Evolutionary conservation across 1,140 invertebrate species (phyloP).

Genomic region (Drosophila rhopaloa): DNA sequence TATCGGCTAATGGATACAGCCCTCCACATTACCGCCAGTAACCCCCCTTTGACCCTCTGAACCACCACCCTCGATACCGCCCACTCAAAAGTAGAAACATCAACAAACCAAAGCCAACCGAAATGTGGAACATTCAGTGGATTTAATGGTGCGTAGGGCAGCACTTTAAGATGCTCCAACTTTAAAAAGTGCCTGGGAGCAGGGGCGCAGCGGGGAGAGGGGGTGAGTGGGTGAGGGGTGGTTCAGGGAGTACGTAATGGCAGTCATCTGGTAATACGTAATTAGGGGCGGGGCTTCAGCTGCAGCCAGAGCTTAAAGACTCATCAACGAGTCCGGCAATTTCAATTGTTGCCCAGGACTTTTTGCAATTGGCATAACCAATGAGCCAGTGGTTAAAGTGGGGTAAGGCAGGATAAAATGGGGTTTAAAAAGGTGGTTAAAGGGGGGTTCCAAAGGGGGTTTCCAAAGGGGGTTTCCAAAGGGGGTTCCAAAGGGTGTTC

Average conservation of each 20-base stretch:
- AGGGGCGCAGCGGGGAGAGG: too few species aligned
- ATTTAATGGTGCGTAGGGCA: conserved; percentile 67
- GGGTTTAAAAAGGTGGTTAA: neutral
- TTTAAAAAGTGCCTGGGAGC: conserved; percentile 24
- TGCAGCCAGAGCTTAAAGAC: conserved; percentile 38
- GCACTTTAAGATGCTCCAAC: conserved; percentile 52
- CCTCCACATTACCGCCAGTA: neutral
- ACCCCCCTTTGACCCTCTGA: neutral
- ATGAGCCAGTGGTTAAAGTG: conserved; percentile 20
- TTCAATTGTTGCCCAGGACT: conserved; percentile 46
- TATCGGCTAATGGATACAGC: conserved; percentile 53
- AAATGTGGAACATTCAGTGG: conserved; percentile 60
- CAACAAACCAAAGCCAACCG: conserved; percentile 19
- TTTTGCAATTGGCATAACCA: conserved; percentile 52
- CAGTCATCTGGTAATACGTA: conserved; percentile 69
- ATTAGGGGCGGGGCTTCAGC: conserved; percentile 30
- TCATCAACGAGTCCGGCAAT: conserved; percentile 42
- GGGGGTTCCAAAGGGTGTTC: neutral
- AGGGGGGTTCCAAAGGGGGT: too few species aligned
- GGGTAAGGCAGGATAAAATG: neutral
- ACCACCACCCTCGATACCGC: too few species aligned
- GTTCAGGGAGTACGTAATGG: conserved; percentile 25
- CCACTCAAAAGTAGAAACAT: conserved; percentile 9
- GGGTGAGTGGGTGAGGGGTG: too few species aligned
- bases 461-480: too few species aligned